Evolutionary conservation across 2,888 invertebrate species (phyloP).

Genomic region (Taenaris catops): DNA sequence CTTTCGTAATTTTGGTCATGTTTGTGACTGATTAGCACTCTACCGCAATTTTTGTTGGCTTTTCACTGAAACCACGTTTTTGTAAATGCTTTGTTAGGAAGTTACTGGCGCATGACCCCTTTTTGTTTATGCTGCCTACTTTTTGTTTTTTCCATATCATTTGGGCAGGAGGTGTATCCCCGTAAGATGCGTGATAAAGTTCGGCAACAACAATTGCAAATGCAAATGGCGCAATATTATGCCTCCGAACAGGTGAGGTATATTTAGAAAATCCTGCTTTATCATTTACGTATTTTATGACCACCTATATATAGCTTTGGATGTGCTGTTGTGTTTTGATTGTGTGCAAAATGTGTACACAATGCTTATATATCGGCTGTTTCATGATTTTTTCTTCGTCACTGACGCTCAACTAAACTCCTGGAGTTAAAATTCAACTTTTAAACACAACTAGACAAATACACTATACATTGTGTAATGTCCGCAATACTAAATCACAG

Average conservation of each 20-base stretch:
- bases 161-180: slow-evolving; percentile 88
- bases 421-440: too few species aligned
- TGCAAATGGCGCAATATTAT: slow-evolving; percentile 80
- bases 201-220: slow-evolving; percentile 83
- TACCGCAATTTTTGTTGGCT: slow-evolving; percentile 41
- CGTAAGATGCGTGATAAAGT: slow-evolving; percentile 91
- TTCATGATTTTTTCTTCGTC: slow-evolving; percentile 41
- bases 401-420: too few species aligned
- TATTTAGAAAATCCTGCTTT: slow-evolving; percentile 69
- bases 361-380: slow-evolving; percentile 58
- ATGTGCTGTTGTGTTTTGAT: slow-evolving; percentile 71
- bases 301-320: slow-evolving; percentile 69
- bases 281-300: slow-evolving; percentile 37
- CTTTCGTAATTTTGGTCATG: slow-evolving; percentile 36
- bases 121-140: slow-evolving; percentile 78
- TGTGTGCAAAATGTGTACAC: slow-evolving; percentile 33
- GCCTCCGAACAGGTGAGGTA: slow-evolving; percentile 77
- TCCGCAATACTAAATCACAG: too few species aligned
- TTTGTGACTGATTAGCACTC: slow-evolving; percentile 47
- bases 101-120: slow-evolving; percentile 66
- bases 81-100: slow-evolving; percentile 52
- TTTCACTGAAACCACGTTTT: slow-evolving; percentile 33
- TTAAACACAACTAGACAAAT: too few species aligned
- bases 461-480: too few species aligned
- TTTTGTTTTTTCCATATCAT: slow-evolving; percentile 79